Evolutionary conservation across 2,797 vertebrate species (phyloP), one percentile per base, ranked within the genome.

Genomic region (Lithobates sylvaticus): DNA sequence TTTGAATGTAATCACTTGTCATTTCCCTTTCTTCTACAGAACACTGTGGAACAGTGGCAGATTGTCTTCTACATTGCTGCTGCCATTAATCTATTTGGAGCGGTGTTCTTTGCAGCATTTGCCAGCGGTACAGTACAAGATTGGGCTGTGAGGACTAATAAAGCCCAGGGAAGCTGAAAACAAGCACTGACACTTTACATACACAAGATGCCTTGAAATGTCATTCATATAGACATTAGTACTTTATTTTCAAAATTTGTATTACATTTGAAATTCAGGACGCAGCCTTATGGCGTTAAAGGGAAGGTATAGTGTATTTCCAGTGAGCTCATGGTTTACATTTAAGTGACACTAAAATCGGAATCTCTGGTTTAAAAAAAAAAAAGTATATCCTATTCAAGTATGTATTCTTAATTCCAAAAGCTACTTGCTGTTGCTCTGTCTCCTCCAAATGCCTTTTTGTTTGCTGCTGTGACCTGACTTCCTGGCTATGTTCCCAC

Each of bases 51-150:
- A 88, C 97, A 99, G 84, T 99, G 98, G 98, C 96, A 96, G 90
- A 93, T 76, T 0, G 98, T 99, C 47, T 99, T 99, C 93, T 98
- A 94, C 92, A 98, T 99, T 21, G 97, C 98, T 70, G 98, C 97
- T 85, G 93, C 88, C 81, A 97, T 99, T 91, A 97, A 99, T 90
- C 65, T 98, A 18, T 94, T 97, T 58, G 98, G 98, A 88, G 97
- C 98, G 0, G n/a, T 93, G 69, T 95, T 98, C 93, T 99, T 98
- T 93, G 91, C 94, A 0, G 21, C 95, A n/a, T 97, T 99, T 72
- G 96, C 95, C 86, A 94, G 91, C 88, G 98, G 98, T 39, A 94
- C 93, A 67, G 95, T 98, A 76, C 98, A 99, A 90, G 93, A 91
- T 79, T 99, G 98, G 98, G 98, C 98, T 16, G 90, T 98, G 82